Conservation (phyloP, 2,888 invertebrate genomes). For the Tiliacea aurago region DNA sequence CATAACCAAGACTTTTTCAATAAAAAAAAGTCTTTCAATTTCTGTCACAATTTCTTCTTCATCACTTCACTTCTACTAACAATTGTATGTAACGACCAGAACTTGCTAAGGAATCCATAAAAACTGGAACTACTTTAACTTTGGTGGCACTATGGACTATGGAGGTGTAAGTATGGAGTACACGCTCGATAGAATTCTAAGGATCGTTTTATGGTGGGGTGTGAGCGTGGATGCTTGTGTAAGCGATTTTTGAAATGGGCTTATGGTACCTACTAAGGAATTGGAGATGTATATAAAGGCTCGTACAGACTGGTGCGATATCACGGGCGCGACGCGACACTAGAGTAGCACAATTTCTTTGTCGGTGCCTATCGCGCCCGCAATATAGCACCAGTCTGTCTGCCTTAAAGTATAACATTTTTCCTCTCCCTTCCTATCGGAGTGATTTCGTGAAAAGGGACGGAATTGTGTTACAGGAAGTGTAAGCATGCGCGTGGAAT, state of each 20-base stretch:
- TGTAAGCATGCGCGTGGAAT: no score
- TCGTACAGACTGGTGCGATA: no score
- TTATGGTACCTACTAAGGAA: neutral
- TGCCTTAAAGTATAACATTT: no score
- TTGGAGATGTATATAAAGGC: no score
- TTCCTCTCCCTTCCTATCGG: no score
- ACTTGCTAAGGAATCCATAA: slow-evolving; percentile 43
- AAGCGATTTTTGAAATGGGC: slow-evolving; percentile 1
- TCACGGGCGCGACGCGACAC: no score
- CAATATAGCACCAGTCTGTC: no score
- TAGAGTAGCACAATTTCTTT: no score
- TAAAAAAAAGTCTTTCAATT: slow-evolving; percentile 1
- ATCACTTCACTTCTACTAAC: slow-evolving; percentile 29
- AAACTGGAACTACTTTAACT: slow-evolving; percentile 51
- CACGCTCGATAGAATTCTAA: slow-evolving; percentile 49
- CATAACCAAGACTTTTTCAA: neutral
- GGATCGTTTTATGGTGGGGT: neutral
- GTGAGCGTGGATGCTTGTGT: neutral
- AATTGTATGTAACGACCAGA: slow-evolving; percentile 36
- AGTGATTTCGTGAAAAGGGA: no score
- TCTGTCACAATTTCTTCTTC: neutral
- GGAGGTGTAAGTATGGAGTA: neutral
- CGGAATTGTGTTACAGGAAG: no score
- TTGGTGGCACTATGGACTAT: slow-evolving; percentile 27
- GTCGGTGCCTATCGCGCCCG: no score